Conservation (phyloP, 2,113 vertebrate species). For the Petrocephalus microphthalmus region DNA sequence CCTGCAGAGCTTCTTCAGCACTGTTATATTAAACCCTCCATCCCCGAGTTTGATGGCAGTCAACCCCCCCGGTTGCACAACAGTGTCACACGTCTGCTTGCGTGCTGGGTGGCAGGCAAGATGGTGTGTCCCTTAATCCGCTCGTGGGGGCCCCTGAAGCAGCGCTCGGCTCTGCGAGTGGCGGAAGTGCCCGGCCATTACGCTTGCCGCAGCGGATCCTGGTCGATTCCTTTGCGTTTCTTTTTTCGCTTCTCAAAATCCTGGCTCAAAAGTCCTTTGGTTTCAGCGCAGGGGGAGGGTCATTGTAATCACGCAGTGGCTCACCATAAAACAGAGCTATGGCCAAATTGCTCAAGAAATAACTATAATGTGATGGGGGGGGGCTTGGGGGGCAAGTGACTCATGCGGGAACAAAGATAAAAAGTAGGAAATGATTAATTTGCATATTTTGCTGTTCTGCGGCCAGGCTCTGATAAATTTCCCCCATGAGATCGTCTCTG, state of each 20-base stretch:
- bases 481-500: not conserved
- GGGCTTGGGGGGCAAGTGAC: not conserved
- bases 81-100: not conserved
- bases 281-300: not conserved
- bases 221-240: not conserved
- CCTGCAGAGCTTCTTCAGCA: not conserved
- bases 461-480: not conserved
- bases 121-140: not conserved
- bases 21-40: not conserved
- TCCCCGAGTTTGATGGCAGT: not conserved
- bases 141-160: not conserved
- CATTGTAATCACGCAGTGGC: not conserved
- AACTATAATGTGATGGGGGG: not conserved
- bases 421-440: not conserved
- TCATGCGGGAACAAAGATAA: not conserved
- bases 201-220: not conserved
- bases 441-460: not conserved
- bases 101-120: not conserved
- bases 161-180: not conserved
- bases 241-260: not conserved
- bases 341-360: not conserved
- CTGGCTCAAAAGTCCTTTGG: not conserved
- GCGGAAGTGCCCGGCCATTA: not conserved
- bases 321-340: not conserved
- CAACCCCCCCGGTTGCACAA: not conserved